A percentile compares a stretch with the other conserved stretches of the same genome.
These are phyloP conservation scores for Colletes gigas DNA, from an alignment of 1,140 invertebrate genomes.

Conservation along the genomic window DNA sequence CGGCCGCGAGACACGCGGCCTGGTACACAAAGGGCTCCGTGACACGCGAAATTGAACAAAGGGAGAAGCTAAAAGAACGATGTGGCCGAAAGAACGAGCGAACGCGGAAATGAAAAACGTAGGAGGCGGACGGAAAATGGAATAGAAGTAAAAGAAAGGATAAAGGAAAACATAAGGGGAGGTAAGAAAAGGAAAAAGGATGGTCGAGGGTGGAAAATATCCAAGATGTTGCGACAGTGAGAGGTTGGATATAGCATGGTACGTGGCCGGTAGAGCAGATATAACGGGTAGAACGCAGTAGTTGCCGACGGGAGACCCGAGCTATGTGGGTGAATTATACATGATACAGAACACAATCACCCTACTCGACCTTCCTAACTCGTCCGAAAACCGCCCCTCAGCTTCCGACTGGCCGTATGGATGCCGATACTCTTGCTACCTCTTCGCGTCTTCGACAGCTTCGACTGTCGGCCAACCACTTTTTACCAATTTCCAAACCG, in stretches of 20 bases:
- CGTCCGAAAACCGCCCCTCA: slow-evolving; percentile 65
- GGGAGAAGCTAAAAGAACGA: slow-evolving; percentile 38
- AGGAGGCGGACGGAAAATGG: slow-evolving; percentile 35
- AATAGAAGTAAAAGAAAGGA: slow-evolving; percentile 16
- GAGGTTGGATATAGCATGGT: slow-evolving; percentile 53
- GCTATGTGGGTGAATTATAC: slow-evolving; percentile 77
- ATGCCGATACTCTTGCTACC: slow-evolving; percentile 59
- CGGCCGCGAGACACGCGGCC: slow-evolving; percentile 32
- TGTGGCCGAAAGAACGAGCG: slow-evolving; percentile 28
- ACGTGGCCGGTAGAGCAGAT: slow-evolving; percentile 57
- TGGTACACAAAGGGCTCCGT: slow-evolving; percentile 53
- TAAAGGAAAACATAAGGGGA: neutral
- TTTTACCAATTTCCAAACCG: slow-evolving; percentile 11
- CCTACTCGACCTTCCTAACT: slow-evolving; percentile 64
- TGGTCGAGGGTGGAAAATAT: slow-evolving; percentile 46
- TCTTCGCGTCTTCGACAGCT: slow-evolving; percentile 48
- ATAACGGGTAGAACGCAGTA: slow-evolving; percentile 68
- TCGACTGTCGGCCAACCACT: slow-evolving; percentile 43
- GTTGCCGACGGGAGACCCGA: slow-evolving; percentile 72
- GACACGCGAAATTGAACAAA: slow-evolving; percentile 67
- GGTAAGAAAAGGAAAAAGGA: neutral
- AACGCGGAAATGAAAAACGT: slow-evolving; percentile 40
- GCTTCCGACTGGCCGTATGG: slow-evolving; percentile 62
- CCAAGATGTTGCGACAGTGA: slow-evolving; percentile 63
- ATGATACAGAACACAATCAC: slow-evolving; percentile 78